Percentiles rank a stretch among this genome's conserved stretches.
These are phyloP conservation scores for Rattus rattus DNA, from an alignment of 2,113 vertebrate species.

Conservation along the genomic window DNA sequence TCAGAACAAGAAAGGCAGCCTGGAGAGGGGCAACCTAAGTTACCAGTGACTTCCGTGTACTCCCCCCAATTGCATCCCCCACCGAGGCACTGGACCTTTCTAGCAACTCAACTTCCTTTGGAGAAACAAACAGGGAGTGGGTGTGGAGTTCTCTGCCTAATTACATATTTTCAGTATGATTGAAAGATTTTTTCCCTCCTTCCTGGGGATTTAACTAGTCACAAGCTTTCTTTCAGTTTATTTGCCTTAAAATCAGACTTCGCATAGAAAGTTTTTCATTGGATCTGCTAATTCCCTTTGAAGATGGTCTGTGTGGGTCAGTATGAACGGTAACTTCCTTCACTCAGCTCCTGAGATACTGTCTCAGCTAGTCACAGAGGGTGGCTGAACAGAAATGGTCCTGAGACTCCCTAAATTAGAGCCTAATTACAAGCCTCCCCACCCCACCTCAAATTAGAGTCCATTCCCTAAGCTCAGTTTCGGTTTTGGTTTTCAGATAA, in stretches of 20 bases:
- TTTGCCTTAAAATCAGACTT: slow-evolving; percentile 77
- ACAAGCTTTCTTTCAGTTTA: slow-evolving; percentile 70
- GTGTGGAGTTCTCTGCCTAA: background rate
- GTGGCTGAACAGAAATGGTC: background rate
- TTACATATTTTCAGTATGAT: slow-evolving; percentile 76
- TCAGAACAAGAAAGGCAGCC: background rate
- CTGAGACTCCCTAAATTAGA: background rate
- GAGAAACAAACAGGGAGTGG: slow-evolving; percentile 36
- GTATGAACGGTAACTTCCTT: background rate
- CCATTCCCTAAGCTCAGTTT: background rate
- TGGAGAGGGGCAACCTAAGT: background rate
- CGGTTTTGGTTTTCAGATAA: slow-evolving; percentile 28
- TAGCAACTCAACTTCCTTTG: slow-evolving; percentile 40
- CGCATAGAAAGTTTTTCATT: slow-evolving; percentile 62
- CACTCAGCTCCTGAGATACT: background rate
- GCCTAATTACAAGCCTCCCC: background rate
- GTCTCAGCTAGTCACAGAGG: background rate
- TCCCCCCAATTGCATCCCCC: slow-evolving; percentile 1
- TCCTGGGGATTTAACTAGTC: slow-evolving; percentile 76
- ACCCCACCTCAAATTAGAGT: background rate
- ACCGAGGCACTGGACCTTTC: background rate
- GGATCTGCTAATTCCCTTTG: slow-evolving; percentile 55
- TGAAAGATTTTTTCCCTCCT: slow-evolving; percentile 71
- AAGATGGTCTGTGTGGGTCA: slow-evolving; percentile 54
- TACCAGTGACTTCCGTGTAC: background rate